These are phyloP conservation scores for Lacanobia oleracea DNA, from an alignment of 2,888 invertebrate species.

Conservation along the genomic window DNA sequence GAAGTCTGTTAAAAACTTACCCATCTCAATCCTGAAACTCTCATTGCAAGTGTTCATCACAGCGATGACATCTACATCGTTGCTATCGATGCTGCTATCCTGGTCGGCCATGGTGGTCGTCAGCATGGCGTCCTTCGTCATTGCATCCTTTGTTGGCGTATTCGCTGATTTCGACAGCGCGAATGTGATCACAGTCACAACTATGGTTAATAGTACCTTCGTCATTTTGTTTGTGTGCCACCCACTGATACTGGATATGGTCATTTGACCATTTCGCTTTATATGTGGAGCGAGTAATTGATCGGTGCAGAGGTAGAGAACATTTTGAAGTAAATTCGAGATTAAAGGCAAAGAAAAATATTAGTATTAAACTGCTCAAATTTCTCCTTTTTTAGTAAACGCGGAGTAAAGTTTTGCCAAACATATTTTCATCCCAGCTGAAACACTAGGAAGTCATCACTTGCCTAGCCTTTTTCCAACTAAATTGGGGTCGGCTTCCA, in stretches of 20 bases:
- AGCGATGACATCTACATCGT: slow-evolving; percentile 77
- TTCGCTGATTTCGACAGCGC: slow-evolving; percentile 45
- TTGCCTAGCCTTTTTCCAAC: no score
- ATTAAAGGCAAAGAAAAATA: no score
- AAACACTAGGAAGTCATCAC: no score
- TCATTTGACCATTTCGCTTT: slow-evolving; percentile 32
- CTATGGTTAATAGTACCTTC: slow-evolving; percentile 37
- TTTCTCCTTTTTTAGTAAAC: no score
- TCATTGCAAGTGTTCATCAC: slow-evolving; percentile 88
- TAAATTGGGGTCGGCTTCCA: no score
- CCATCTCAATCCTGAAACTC: slow-evolving; percentile 87
- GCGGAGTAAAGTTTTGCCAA: no score
- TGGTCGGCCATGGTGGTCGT: slow-evolving; percentile 32
- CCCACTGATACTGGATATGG: slow-evolving; percentile 36
- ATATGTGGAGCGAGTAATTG: slow-evolving; percentile 46
- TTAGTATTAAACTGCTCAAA: no score
- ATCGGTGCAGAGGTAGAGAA: slow-evolving; percentile 45
- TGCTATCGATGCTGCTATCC: slow-evolving; percentile 53
- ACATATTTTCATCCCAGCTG: no score
- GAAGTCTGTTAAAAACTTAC: slow-evolving; percentile 73
- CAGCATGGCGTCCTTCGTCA: slow-evolving; percentile 23
- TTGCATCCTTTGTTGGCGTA: slow-evolving; percentile 18
- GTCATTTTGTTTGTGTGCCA: slow-evolving; percentile 44
- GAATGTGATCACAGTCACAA: slow-evolving; percentile 42
- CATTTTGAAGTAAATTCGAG: slow-evolving; percentile 10